Base-by-base conservation (phyloP, 1,140 invertebrate genomes). In the Berghia stephanieae region DNA sequence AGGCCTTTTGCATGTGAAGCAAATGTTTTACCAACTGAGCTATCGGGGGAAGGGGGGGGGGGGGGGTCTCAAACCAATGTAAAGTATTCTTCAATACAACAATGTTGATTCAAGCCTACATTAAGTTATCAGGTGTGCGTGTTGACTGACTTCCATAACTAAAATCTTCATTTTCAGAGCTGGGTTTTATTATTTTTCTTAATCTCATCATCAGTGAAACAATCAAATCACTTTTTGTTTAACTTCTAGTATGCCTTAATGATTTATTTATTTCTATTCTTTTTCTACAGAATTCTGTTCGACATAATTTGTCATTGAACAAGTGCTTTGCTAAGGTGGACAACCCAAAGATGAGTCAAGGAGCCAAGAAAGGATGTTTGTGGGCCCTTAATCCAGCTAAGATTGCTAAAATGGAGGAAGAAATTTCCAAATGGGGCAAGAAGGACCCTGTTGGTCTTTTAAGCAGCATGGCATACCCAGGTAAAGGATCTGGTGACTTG, bases 321-420 rank as follows among this genome's bases (percentile, higher is more conserved):
- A 98, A 98, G 90, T 98, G 96, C 90, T 98, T 98, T 90, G 96
- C 98, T 87, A 98, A 99, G 89, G 97, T 98, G 75, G 96, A 98
- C 85, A 88, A 87, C 69, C 88, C 88, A 2, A 97, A 97, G 84
- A 94, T 95, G 0, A 88, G 86, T 8, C 87, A 87, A 40, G 87
- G 84, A 68, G 85, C 89, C 27, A 86, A 91, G 67, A 92, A 92
- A 83, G 91, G 96, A 3, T 98, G 96, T 86, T 91, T 98, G 70
- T 98, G 97, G 97, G 96, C 96, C 0, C 95, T 98, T 91, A 98
- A 98, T 91, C 96, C 96, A 0, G 93, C 94, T 21, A 98, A 98
- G 89, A 93, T 97, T 24, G 92, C 93, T 34, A 98, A 98, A 91
- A 97, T 99, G 96, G 96, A 98, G 82, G 96, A 98, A 88, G 97